Base-by-base conservation (phyloP, 2,113 vertebrate genomes). In the Chloropsis hardwickii region DNA sequence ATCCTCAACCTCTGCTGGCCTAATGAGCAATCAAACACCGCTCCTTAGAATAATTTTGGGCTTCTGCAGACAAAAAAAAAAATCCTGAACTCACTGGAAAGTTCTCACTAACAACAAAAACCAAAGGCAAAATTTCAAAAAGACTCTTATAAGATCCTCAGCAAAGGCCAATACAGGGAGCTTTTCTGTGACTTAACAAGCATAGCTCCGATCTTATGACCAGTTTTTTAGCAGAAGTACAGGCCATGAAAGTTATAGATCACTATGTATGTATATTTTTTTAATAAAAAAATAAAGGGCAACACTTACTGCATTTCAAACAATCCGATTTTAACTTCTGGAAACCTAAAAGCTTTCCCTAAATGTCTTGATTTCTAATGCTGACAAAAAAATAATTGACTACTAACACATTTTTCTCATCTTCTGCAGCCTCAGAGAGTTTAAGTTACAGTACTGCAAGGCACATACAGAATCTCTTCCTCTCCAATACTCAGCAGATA, bases 391-490 rank as follows among this genome's bases (percentile, higher is more conserved):
- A 67, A 29, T n/a, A 51, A 86, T 67, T 82, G 58, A 92, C 94
- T 91, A 94, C 79, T 83, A 95, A 86, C 67, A 95, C 67, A 88
- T 95, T 92, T 89, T 87, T 94, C 96, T 96, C 90, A 90, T 89
- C 86, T 95, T 97, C 95, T 37, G 62, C 95, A 97, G 95, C 91
- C 97, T 95, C 84, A 92, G 72, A 94, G 95, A 97, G 35, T 94
- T 95, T 94, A 95, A 97, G 86, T 97, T 97, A 98, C 92, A 97
- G 97, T 97, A 98, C 97, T 97, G 95, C 98, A 98, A 98, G 98
- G 98, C 98, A 98, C 98, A 98, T 98, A 98, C 95, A 98, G 81
- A 97, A 96, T 96, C 94, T 94, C 83, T 91, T 98, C 94, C 95
- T 97, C 97, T 95, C 95, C 96, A 95, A 96, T 83, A 97, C 94